Evolutionary conservation across 2,797 vertebrate species (phyloP).

Genomic region (Gorsachius magnificus): DNA sequence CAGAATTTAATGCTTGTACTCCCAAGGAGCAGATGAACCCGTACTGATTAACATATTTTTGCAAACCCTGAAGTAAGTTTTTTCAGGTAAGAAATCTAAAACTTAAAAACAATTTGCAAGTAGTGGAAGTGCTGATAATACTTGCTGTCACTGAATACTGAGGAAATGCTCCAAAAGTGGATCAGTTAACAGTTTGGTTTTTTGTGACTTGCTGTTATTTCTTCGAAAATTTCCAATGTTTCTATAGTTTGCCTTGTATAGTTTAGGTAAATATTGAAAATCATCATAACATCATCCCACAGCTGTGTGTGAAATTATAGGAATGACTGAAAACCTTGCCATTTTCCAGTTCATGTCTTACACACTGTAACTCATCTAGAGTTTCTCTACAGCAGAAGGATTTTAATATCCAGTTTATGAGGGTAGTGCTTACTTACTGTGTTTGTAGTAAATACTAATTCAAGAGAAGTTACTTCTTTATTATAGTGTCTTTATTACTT

Average conservation of each 20-base stretch:
- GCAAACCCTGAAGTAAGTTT: background rate
- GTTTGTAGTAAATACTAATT: background rate
- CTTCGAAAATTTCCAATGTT: background rate
- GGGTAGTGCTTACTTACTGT: background rate
- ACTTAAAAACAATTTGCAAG: background rate
- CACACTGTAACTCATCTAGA: background rate
- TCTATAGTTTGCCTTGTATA: background rate
- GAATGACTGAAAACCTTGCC: background rate
- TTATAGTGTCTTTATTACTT: background rate
- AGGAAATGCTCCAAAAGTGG: background rate
- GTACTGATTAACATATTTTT: background rate
- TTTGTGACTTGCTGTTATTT: background rate
- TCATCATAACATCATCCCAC: background rate
- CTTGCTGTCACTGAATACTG: background rate
- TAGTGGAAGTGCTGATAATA: background rate
- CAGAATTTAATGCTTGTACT: background rate
- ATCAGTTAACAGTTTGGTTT: background rate
- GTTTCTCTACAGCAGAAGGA: background rate
- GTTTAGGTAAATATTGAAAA: background rate
- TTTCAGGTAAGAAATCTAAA: background rate
- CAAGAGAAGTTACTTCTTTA: background rate
- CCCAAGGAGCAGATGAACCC: background rate
- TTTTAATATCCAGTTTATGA: background rate
- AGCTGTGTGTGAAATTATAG: background rate
- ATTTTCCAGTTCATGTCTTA: background rate